These are phyloP conservation scores for Ctenopoma multispine DNA, from an alignment of 2,797 vertebrate genomes.

Conservation along the genomic window DNA sequence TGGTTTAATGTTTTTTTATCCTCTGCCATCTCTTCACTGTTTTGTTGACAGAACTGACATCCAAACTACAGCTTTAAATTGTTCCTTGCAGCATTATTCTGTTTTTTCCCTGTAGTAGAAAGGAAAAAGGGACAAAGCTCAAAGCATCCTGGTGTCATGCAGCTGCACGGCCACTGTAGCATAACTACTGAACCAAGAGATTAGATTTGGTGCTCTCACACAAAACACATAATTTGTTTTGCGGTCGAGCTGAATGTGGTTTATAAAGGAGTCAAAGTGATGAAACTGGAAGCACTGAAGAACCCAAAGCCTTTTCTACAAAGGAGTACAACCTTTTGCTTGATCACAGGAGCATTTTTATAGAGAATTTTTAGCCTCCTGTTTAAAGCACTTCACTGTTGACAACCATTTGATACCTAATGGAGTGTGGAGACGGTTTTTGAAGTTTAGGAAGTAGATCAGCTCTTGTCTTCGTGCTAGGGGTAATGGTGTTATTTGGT, in stretches of 20 bases:
- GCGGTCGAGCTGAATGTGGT: constrained; percentile 32
- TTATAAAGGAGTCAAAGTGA: constrained; percentile 43
- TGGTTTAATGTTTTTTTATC: constrained; percentile 56
- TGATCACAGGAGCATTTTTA: constrained; percentile 28
- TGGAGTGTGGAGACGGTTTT: constrained; percentile 40
- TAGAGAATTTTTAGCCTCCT: constrained; percentile 30
- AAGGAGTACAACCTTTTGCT: constrained; percentile 34
- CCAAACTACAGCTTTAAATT: constrained; percentile 45
- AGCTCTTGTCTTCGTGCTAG: constrained; percentile 17
- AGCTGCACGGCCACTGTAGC: constrained; percentile 50
- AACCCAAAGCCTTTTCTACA: constrained; percentile 35
- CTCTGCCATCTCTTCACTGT: constrained; percentile 21
- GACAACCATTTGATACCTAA: constrained; percentile 51
- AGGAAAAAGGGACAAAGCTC: constrained; percentile 9
- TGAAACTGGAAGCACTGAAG: constrained; percentile 30
- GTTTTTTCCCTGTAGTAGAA: constrained; percentile 18
- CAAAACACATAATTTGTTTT: constrained; percentile 59
- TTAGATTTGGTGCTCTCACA: constrained; percentile 51
- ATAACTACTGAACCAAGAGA: constrained; percentile 63
- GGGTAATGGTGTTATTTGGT: constrained; percentile 18
- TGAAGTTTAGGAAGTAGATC: constrained; percentile 41
- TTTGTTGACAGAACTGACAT: constrained; percentile 46
- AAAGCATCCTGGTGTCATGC: constrained; percentile 40
- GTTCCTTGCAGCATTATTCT: constrained; percentile 34
- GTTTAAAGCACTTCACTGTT: constrained; percentile 22